Evolutionary conservation across 2,113 vertebrate species (phyloP).

Genomic region (Gallinago paraguaiae): DNA sequence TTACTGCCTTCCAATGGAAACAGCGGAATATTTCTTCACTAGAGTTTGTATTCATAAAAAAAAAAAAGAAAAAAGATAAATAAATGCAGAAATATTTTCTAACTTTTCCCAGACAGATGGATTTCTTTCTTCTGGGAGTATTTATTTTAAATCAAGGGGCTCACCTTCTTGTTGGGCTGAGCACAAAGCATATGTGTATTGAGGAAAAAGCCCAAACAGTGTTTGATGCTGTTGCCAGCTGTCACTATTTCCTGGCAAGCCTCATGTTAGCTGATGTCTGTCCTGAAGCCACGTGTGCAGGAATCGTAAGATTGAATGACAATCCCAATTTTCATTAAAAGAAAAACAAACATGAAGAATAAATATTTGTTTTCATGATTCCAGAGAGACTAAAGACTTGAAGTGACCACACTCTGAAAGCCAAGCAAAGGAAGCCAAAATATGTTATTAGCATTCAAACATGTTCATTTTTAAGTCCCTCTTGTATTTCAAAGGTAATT

Average conservation of each 20-base stretch:
- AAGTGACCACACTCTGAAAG: not conserved
- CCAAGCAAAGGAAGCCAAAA: not conserved
- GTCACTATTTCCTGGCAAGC: not conserved
- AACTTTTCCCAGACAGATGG: slow-evolving; percentile 61
- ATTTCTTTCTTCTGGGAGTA: slow-evolving; percentile 44
- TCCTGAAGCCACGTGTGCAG: not conserved
- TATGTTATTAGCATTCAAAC: not conserved
- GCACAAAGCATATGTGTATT: not conserved
- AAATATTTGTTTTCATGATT: slow-evolving; percentile 15
- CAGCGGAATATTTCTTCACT: slow-evolving; percentile 70
- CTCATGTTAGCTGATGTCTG: not conserved
- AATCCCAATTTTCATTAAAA: slow-evolving; percentile 28
- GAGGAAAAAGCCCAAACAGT: slow-evolving; percentile 20
- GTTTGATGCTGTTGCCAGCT: not conserved
- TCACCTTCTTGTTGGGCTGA: not conserved
- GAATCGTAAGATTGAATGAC: not conserved
- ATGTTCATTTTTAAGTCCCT: not conserved
- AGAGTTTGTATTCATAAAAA: slow-evolving; percentile 68
- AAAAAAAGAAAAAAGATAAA: slow-evolving; percentile 57
- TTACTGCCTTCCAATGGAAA: slow-evolving; percentile 62
- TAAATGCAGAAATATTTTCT: slow-evolving; percentile 78
- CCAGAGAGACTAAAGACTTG: not conserved
- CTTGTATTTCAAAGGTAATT: not conserved
- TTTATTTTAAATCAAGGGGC: not conserved
- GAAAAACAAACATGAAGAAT: not conserved